These are phyloP conservation scores for Morpho achilles DNA, from an alignment of 2,888 invertebrate species.

Conservation along the genomic window DNA sequence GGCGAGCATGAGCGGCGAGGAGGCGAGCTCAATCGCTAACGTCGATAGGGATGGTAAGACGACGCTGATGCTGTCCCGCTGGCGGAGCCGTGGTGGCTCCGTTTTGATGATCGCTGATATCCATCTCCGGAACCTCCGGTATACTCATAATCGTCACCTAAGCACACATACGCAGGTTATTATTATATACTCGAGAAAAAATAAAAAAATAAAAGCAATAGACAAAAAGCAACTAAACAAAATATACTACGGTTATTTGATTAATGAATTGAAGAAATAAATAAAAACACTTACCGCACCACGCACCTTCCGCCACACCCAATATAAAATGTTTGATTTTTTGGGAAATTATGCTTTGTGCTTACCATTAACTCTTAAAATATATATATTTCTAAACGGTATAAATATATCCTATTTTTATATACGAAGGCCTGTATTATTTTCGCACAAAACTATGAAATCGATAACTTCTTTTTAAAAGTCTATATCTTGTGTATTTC, in stretches of 20 bases:
- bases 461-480: too few species aligned
- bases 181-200: too few species aligned
- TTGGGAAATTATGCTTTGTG: conserved; percentile 19
- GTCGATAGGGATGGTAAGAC: conserved; percentile 74
- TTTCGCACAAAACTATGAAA: too few species aligned
- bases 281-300: conserved; percentile 68
- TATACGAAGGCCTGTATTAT: too few species aligned
- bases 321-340: conserved; percentile 4
- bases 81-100: conserved; percentile 60
- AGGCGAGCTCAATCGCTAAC: conserved; percentile 48
- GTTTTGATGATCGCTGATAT: conserved; percentile 67
- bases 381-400: too few species aligned
- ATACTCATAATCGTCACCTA: conserved; percentile 74
- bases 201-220: too few species aligned
- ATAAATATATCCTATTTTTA: too few species aligned
- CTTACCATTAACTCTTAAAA: too few species aligned
- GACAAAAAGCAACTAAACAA: conserved; percentile 2
- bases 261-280: conserved; percentile 31
- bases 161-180: conserved; percentile 10
- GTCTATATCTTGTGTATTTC: too few species aligned
- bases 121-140: conserved; percentile 73
- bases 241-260: conserved; percentile 8
- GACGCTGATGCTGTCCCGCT: conserved; percentile 58
- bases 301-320: conserved; percentile 53
- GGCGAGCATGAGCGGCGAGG: conserved; percentile 28